Evolutionary conservation across 2,113 vertebrate genomes (phyloP), one percentile per base, ranked within the genome.

Genomic region (Herpetotheres cachinnans): DNA sequence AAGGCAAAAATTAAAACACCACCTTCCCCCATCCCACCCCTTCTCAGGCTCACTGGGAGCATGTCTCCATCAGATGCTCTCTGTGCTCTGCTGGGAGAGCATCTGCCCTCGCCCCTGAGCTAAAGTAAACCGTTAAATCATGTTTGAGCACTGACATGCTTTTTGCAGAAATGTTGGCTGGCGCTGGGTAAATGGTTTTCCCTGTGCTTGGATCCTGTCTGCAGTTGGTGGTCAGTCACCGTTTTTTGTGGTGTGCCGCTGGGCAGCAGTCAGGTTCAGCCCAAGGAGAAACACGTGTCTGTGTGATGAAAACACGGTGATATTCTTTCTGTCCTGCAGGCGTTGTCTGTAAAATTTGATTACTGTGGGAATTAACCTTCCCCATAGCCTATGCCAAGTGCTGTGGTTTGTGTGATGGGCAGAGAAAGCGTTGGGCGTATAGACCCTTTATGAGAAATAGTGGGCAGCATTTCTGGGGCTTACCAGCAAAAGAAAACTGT

Each of bases 401-500:
- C 66, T 62, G 47, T 0, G 0, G 30, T 32, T 86, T 74, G 47
- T 54, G 56, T n/a, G 54, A 55, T 2, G 65, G 26, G 27, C n/a
- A 56, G 89, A 79, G 73, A 50, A 47, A 52, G n/a, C 1, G 0
- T 19, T 69, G 86, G 54, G 34, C 6, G 0, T 88, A 15, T 30
- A 67, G 13, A 34, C 16, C 55, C 36, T 93, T 73, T 38, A 77
- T 38, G 46, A 47, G 80, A 77, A 80, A 77, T 19, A 74, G 83
- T 36, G 58, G 86, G 78, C 70, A 94, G 71, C 32, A 11, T 66
- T 93, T 96, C 90, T 83, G 70, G 91, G 84, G 38, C 58, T 90
- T 86, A 85, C 63, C 47, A 94, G 92, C 59, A 89, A 90, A 91
- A 84, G 79, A 96, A 90, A 96, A 89, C 58, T 62, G 80, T 91